phyloP scores from a whole-genome alignment of 2,888 invertebrate species.

The Ommatoiulus sabulosus region DNA sequence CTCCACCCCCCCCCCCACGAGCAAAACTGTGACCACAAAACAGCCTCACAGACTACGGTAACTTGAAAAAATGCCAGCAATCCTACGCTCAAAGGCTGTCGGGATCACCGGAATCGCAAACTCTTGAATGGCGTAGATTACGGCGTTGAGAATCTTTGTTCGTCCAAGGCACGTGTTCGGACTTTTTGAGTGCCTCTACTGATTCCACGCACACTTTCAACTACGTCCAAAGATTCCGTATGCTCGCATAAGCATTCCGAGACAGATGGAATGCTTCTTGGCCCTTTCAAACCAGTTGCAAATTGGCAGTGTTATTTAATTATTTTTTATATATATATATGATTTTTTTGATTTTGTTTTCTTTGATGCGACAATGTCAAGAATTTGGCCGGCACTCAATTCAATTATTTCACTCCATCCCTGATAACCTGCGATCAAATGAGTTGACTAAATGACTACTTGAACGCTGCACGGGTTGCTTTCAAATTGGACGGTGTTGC shows the following conservation, averaged over 20 bases:
- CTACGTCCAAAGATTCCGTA: slow-evolving; percentile 10
- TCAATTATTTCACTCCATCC: slow-evolving; percentile 12
- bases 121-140: neutral
- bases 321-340: neutral
- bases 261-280: neutral
- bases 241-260: neutral
- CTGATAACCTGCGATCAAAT: neutral
- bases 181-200: neutral
- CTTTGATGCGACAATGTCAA: neutral
- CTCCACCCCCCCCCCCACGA: neutral
- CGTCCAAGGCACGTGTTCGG: neutral
- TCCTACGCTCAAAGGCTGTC: neutral
- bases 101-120: neutral
- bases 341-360: neutral
- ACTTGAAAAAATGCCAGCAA: neutral
- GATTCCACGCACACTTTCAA: neutral
- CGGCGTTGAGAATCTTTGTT: neutral
- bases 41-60: neutral
- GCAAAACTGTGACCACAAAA: neutral
- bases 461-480: slow-evolving; percentile 9
- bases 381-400: slow-evolving; percentile 9
- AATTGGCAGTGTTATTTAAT: neutral
- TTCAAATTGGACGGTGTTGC: neutral
- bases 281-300: neutral
- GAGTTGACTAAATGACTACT: neutral